A percentile compares a stretch with the other conserved stretches of the same genome.
Evolutionary conservation across 2,888 invertebrate species (phyloP).

Genomic region (Exocentrus adspersus): DNA sequence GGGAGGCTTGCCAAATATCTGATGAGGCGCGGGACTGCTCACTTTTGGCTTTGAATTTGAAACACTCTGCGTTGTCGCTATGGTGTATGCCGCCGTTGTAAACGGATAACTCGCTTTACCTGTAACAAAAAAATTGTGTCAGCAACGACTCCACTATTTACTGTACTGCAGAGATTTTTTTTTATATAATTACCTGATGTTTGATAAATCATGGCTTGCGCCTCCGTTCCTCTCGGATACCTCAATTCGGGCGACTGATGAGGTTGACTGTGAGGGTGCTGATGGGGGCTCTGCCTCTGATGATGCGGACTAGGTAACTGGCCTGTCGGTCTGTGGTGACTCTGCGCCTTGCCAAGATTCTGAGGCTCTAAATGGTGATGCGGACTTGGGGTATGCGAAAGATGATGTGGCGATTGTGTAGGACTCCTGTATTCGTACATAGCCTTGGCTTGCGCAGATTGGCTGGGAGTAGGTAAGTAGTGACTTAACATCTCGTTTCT

Average conservation of each 20-base stretch:
- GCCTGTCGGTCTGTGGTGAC: conserved; percentile 40
- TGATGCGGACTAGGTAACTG: conserved; percentile 65
- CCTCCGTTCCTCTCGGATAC: conserved; percentile 55
- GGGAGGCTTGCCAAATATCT: conserved; percentile 75
- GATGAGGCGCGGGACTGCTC: conserved; percentile 80
- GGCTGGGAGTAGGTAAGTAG: conserved; percentile 67
- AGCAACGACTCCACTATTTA: background rate
- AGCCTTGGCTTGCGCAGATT: conserved; percentile 52
- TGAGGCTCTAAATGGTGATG: conserved; percentile 58
- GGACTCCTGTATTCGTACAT: conserved; percentile 61
- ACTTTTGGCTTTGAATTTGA: conserved; percentile 73
- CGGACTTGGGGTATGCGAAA: conserved; percentile 57
- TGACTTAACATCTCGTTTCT: conserved; percentile 67
- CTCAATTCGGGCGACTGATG: conserved; percentile 60
- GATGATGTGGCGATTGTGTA: conserved; percentile 63
- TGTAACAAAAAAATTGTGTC: conserved; percentile 16
- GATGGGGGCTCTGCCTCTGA: conserved; percentile 63
- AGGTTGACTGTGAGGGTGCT: conserved; percentile 60
- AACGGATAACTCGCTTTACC: conserved; percentile 60
- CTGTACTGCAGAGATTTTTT: too few relatives aligned
- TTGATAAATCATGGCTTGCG: conserved; percentile 59
- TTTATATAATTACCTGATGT: conserved; percentile 35
- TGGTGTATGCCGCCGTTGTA: conserved; percentile 64
- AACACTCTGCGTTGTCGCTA: conserved; percentile 65
- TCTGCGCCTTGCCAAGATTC: conserved; percentile 55